phyloP scores from a whole-genome alignment of 2,113 vertebrate species.

The Platysteira castanea region DNA sequence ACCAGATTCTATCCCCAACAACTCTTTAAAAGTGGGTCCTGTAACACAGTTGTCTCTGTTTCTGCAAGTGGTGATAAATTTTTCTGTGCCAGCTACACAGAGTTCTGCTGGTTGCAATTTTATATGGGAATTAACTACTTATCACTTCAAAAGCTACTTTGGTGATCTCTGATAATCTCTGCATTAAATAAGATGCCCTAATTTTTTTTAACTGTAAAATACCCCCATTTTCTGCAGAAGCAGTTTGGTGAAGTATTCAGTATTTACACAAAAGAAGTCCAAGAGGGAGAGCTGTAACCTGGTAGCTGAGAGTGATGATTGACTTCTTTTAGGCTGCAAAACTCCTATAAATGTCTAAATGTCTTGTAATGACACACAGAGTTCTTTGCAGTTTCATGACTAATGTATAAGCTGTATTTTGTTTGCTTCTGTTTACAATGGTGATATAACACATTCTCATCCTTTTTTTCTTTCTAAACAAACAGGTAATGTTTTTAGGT shows the following conservation, averaged over 20 bases:
- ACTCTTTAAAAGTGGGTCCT: neutral
- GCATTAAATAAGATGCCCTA: neutral
- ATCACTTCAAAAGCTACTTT: neutral
- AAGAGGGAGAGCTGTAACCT: neutral
- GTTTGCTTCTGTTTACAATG: neutral
- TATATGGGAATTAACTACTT: neutral
- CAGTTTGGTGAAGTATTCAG: neutral
- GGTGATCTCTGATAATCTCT: neutral
- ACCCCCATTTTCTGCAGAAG: neutral
- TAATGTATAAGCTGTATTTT: neutral
- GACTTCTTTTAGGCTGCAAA: neutral
- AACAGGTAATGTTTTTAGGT: conserved; percentile 96
- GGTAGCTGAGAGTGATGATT: neutral
- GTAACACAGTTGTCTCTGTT: neutral
- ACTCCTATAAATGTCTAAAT: neutral
- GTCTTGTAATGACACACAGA: neutral
- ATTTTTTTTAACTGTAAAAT: neutral
- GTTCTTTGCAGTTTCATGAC: neutral
- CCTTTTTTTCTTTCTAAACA: neutral
- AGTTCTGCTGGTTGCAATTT: neutral
- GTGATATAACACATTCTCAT: neutral
- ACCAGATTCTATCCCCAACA: neutral
- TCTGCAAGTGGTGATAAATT: neutral
- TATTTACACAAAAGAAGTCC: neutral
- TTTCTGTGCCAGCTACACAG: neutral